A percentile compares a stretch with the other conserved stretches of the same genome.
These are phyloP conservation scores for Mormyrus hasselquistii DNA, from an alignment of 2,797 vertebrate species.

Conservation along the genomic window DNA sequence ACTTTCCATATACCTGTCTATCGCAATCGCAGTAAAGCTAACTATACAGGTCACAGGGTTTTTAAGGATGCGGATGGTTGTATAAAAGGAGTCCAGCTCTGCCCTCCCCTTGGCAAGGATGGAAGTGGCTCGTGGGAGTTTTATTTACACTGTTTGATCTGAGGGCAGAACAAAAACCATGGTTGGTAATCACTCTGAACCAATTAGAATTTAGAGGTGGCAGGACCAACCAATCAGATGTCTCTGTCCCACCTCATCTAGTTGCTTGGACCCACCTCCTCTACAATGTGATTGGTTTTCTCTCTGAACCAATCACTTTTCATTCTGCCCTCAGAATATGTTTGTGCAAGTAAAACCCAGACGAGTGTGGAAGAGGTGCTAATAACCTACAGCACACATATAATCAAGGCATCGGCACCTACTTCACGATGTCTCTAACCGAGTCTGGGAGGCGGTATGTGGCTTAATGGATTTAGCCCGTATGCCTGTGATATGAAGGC, in stretches of 20 bases:
- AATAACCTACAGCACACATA: background rate
- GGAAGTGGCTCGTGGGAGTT: too few relatives aligned
- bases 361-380: background rate
- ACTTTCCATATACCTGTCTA: background rate
- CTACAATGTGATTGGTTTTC: background rate
- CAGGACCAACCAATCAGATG: background rate
- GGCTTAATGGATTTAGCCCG: background rate
- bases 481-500: background rate
- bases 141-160: too few relatives aligned
- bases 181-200: too few relatives aligned
- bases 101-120: too few relatives aligned
- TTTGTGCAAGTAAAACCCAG: background rate
- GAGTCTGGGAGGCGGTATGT: background rate
- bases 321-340: background rate
- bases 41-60: background rate
- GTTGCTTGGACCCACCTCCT: background rate
- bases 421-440: background rate
- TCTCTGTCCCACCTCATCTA: background rate
- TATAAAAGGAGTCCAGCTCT: too few relatives aligned
- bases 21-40: background rate
- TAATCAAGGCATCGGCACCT: background rate
- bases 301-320: background rate
- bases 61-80: background rate
- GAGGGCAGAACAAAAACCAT: too few relatives aligned
- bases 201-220: too few relatives aligned